A percentile compares a stretch with the other conserved stretches of the same genome.
These are phyloP conservation scores for Zootoca vivipara DNA, from an alignment of 2,113 vertebrate genomes.

Conservation along the genomic window DNA sequence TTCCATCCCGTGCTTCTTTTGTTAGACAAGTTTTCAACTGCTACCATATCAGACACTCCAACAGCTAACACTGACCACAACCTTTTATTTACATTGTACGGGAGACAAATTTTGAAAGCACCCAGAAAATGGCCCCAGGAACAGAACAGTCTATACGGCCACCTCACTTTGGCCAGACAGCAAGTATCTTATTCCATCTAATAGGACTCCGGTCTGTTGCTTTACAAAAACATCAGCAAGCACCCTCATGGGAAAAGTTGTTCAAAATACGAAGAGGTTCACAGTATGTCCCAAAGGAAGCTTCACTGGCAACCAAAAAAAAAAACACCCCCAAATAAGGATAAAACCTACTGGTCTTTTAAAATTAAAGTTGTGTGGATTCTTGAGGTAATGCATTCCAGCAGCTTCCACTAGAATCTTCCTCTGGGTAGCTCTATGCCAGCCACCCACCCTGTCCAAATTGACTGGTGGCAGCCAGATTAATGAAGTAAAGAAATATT, in stretches of 20 bases:
- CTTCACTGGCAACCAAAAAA: background rate
- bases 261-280: background rate
- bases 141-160: rapidly evolving
- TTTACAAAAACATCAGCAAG: background rate
- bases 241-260: background rate
- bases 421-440: background rate
- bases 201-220: background rate
- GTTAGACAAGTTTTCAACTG: background rate
- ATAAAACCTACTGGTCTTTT: background rate
- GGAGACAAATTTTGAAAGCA: background rate
- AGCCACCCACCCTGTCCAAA: background rate
- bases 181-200: background rate
- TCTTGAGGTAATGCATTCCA: conserved; percentile 14
- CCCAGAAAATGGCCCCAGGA: background rate
- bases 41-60: background rate
- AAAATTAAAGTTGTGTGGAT: conserved; percentile 23
- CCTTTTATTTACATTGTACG: background rate
- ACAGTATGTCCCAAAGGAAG: background rate
- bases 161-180: background rate
- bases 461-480: rapidly evolving
- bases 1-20: background rate
- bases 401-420: background rate
- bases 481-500: background rate
- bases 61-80: background rate
- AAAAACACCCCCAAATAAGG: background rate